Conservation (phyloP, 2,113 vertebrate genomes). For the Gulo gulo region DNA sequence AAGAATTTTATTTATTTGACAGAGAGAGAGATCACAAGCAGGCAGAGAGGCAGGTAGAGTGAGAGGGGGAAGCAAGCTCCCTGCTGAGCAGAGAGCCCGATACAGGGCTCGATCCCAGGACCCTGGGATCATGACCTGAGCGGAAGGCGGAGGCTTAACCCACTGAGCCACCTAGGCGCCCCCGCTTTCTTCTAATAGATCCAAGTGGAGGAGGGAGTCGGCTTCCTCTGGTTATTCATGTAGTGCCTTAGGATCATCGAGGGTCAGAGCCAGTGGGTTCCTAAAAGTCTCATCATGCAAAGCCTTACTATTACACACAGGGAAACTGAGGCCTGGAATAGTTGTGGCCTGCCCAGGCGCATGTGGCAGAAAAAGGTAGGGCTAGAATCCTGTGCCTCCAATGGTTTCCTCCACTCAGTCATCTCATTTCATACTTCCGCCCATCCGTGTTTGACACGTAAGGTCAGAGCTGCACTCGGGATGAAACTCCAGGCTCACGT, state of each 20-base stretch:
- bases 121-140: too few species aligned
- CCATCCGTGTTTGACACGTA: rapidly evolving
- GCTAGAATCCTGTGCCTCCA: not conserved
- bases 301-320: not conserved
- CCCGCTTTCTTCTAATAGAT: not conserved
- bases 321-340: not conserved
- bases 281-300: not conserved
- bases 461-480: not conserved
- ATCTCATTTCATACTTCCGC: rapidly evolving
- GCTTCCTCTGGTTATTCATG: not conserved
- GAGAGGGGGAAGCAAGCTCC: too few species aligned
- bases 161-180: too few species aligned
- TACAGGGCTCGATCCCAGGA: too few species aligned
- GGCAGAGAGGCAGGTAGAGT: too few species aligned
- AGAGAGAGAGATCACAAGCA: too few species aligned
- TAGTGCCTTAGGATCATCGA: not conserved
- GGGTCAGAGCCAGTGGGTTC: not conserved
- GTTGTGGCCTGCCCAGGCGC: not conserved
- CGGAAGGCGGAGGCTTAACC: too few species aligned
- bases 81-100: too few species aligned
- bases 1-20: too few species aligned
- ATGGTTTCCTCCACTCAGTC: not conserved
- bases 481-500: rapidly evolving
- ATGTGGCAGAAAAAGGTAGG: rapidly evolving
- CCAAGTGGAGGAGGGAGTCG: not conserved